A percentile compares a stretch with the other conserved stretches of the same genome.
phyloP scores from a whole-genome alignment of 2,888 invertebrate species.

The Drosophila silvestris region DNA sequence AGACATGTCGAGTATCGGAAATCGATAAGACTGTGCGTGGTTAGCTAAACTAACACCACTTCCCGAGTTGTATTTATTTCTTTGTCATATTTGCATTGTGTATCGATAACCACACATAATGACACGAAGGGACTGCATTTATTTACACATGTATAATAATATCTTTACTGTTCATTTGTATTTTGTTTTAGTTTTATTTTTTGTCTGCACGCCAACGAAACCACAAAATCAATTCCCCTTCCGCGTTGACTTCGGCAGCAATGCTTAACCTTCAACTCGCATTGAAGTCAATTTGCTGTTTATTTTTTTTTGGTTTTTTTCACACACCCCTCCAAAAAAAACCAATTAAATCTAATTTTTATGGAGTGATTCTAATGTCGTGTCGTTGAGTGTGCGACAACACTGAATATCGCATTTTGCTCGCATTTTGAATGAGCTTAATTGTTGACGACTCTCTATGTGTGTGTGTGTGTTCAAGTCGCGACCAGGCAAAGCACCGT shows the following conservation, averaged over 20 bases:
- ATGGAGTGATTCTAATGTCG: constrained; percentile 69
- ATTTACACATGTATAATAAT: constrained; percentile 46
- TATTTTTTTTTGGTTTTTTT: constrained; percentile 26
- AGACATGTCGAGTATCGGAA: constrained; percentile 34
- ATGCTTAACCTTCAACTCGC: constrained; percentile 78
- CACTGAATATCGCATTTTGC: constrained; percentile 53
- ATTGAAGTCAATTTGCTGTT: constrained; percentile 71
- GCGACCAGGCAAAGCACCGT: constrained; percentile 69
- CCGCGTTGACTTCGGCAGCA: constrained; percentile 54
- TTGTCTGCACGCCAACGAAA: constrained; percentile 30
- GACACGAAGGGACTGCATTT: constrained; percentile 33
- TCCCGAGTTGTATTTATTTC: constrained; percentile 31
- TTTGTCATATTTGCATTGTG: constrained; percentile 17
- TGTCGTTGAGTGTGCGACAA: constrained; percentile 50
- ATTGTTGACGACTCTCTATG: constrained; percentile 62
- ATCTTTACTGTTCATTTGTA: constrained; percentile 25
- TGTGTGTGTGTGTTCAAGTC: constrained; percentile 37
- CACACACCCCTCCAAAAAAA: constrained; percentile 28
- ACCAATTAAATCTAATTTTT: constrained; percentile 72
- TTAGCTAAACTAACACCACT: constrained; percentile 23
- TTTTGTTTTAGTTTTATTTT: constrained; percentile 11
- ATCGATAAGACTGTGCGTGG: constrained; percentile 41
- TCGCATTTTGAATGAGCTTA: constrained; percentile 77
- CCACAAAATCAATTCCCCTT: constrained; percentile 39
- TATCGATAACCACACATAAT: constrained; percentile 40